These are phyloP conservation scores for Nothocercus nigrocapillus DNA, from an alignment of 2,113 vertebrate species.

Conservation along the genomic window DNA sequence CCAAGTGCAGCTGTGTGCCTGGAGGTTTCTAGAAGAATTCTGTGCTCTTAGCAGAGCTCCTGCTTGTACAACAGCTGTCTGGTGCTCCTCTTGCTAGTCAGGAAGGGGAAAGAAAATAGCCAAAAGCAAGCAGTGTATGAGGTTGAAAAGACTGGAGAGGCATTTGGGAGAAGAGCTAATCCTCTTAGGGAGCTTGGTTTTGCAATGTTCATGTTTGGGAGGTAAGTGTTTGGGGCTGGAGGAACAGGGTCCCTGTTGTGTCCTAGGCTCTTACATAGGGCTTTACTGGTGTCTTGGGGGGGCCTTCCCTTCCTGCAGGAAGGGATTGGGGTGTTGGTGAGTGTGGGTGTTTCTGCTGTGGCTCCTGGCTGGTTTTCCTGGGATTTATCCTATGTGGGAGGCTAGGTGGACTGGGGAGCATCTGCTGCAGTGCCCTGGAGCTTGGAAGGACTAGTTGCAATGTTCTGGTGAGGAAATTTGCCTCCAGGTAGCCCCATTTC, in stretches of 20 bases:
- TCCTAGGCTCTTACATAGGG: fast-evolving
- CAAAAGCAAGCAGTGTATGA: fast-evolving
- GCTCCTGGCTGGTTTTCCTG: neutral
- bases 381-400: neutral
- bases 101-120: fast-evolving
- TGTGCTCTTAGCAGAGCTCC: neutral
- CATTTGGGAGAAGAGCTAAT: neutral
- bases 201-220: neutral
- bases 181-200: fast-evolving
- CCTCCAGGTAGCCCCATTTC: neutral
- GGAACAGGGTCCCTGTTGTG: fast-evolving
- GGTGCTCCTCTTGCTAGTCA: too few relatives aligned
- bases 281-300: fast-evolving
- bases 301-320: neutral
- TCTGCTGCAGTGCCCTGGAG: neutral
- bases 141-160: too few relatives aligned
- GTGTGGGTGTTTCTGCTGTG: neutral
- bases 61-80: too few relatives aligned
- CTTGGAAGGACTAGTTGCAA: neutral
- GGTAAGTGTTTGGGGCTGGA: fast-evolving
- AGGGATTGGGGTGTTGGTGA: fast-evolving
- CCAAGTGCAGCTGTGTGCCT: neutral
- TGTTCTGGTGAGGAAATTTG: neutral
- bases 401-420: neutral
- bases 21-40: neutral